phyloP scores from a whole-genome alignment of 2,888 invertebrate species.

The Isotomurus palustris region DNA sequence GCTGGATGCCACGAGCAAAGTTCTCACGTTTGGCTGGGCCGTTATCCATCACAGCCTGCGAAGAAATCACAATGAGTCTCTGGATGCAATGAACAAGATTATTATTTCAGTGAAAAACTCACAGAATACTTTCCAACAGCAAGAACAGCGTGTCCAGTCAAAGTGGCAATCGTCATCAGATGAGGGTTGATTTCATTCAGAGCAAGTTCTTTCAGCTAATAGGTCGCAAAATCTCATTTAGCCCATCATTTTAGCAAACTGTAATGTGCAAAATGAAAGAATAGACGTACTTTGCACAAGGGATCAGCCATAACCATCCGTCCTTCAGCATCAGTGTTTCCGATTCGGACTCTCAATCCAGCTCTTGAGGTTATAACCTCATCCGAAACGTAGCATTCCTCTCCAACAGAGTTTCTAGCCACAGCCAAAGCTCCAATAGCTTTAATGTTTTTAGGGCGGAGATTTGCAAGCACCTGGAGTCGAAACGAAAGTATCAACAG shows the following conservation, averaged over 20 bases:
- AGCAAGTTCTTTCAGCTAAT: constrained; percentile 65
- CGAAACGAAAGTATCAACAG: neutral
- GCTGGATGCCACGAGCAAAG: constrained; percentile 61
- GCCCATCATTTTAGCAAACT: neutral
- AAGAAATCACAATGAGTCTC: too few species aligned
- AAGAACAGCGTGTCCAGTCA: constrained; percentile 77
- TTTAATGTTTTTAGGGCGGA: constrained; percentile 67
- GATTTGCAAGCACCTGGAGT: constrained; percentile 58
- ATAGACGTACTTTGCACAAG: constrained; percentile 63
- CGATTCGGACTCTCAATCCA: constrained; percentile 76
- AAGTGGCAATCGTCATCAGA: constrained; percentile 82
- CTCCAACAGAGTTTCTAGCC: constrained; percentile 86
- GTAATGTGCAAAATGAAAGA: neutral
- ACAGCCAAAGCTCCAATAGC: constrained; percentile 78
- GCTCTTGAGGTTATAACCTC: constrained; percentile 78
- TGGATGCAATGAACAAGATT: neutral
- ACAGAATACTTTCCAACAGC: constrained; percentile 72
- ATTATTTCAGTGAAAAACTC: constrained; percentile 38
- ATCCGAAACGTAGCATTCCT: constrained; percentile 82
- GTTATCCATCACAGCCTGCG: constrained; percentile 67
- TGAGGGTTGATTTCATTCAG: constrained; percentile 68
- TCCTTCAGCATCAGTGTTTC: constrained; percentile 95
- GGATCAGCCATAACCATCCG: constrained; percentile 89
- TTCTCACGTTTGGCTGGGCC: constrained; percentile 60
- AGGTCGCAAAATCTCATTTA: neutral